Percentiles rank a stretch among this genome's conserved stretches.
Conservation (phyloP, 2,113 vertebrate genomes). For the Ptilonorhynchus violaceus region DNA sequence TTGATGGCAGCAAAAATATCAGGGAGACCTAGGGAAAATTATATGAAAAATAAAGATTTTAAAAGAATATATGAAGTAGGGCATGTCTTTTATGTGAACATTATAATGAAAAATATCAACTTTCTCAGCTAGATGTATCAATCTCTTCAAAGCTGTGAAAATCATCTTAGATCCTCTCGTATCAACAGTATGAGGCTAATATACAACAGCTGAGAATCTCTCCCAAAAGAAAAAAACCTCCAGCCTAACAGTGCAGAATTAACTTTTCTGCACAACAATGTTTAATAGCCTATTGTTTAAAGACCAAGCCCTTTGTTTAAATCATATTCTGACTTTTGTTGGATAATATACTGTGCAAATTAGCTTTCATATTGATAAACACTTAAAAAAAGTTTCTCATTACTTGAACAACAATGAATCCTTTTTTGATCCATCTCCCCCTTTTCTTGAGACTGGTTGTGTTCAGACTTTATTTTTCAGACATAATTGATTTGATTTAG, state of each 20-base stretch:
- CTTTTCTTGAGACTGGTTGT: background rate
- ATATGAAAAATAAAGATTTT: background rate
- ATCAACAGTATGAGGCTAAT: background rate
- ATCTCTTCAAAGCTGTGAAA: background rate
- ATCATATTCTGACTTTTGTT: background rate
- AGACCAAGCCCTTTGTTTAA: background rate
- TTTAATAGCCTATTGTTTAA: background rate
- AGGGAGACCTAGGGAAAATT: background rate
- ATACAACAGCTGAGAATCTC: background rate
- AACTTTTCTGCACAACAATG: background rate
- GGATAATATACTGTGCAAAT: background rate
- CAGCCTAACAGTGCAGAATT: background rate
- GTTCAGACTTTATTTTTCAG: background rate
- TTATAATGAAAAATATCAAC: background rate
- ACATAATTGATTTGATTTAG: background rate
- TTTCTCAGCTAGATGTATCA: background rate
- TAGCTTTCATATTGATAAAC: background rate
- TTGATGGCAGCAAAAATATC: background rate
- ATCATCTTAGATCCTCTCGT: background rate
- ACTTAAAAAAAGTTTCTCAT: background rate
- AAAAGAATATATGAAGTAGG: background rate
- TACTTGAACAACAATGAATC: background rate
- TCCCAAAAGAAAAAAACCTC: background rate
- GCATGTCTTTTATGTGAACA: background rate
- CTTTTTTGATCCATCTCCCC: background rate